Evolutionary conservation across 2,113 vertebrate genomes (phyloP), one percentile per base, ranked within the genome.

Genomic region (Dasyprocta punctata): DNA sequence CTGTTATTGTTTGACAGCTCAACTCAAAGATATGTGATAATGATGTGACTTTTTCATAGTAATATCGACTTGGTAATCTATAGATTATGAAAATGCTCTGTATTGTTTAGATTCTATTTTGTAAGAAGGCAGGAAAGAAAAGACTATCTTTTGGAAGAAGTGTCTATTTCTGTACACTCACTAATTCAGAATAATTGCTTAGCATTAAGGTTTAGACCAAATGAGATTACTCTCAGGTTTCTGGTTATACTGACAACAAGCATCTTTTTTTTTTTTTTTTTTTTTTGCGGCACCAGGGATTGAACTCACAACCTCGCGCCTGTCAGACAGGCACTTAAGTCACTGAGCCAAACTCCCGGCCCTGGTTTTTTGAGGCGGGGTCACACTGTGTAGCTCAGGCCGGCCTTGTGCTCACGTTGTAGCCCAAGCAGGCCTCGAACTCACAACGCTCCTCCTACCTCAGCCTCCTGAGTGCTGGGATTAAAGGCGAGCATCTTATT

Each of bases 201-300:
- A 82, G 0, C 60, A 3, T 88, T 77, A 77, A 86, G 4, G 20
- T 86, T 93, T 71, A 88, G 52, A 44, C 19, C 28, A 92, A 94
- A 58, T 33, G 26, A 86, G 54, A 82, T 10, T 69, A 1, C n/a
- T 80, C 2, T 67, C n/a, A 89, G 41, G 80, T 82, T 8, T 94
- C 73, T 96, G 30, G 63, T 91, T 83, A 58, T 4, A 91, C 20
- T 82, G 47, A 47, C 19, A 96, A 52, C 44, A 89, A 81, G 93
- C 12, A 61, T n/a, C n/a, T n/a, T n/a, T n/a, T n/a, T n/a, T n/a
- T n/a, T n/a, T n/a, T n/a, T n/a, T n/a, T n/a, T n/a, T n/a, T n/a
- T n/a, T n/a, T n/a, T n/a, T n/a, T n/a, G n/a, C n/a, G n/a, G n/a
- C n/a, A n/a, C n/a, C n/a, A n/a, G n/a, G n/a, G n/a, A n/a, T n/a